Evolutionary conservation across 92 coral and sea anemone genomes (phyloP), one percentile per base, ranked within the genome.

Genomic region (Pocillopora grandis): DNA sequence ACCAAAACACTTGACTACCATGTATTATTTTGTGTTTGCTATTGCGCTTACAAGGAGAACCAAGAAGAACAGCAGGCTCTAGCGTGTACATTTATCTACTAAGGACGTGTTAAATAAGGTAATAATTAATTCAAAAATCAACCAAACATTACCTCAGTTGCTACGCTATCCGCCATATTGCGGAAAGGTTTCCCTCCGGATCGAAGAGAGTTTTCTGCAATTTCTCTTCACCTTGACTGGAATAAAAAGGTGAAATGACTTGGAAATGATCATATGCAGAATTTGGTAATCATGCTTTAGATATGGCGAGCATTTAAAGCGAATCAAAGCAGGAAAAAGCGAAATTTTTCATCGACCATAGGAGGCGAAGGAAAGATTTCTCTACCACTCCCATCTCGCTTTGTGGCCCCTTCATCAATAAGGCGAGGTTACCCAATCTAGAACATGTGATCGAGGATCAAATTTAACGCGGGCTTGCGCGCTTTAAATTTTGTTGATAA

Each of bases 91-190:
- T 77, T 19, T 10, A 59, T 42, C 42, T 12, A 14, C 19, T 12
- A 80, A 70, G 27, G 5, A 63, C 14, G 65, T 58, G 62, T 15
- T 65, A n/a, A 80, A 70, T 17, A 31, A 42, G 14, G 64, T 80
- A 80, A 42, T 42, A 42, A 80, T 70, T 58, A 80, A 69, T 80
- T 35, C 58, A 70, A 58, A 69, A 57, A 42, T 71, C 49, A 59
- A 63, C 13, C n/a, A 33, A 61, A 61, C 49, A 62, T 16, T 74
- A 83, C 86, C 80, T 83, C 80, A 37, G 58, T 57, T 52, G 71
- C 19, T 62, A 61, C 86, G 62, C 68, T 68, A 75, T 91, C 94
- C 81, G 91, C 94, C 94, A 91, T 91, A 60, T 91, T 91, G 88
- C 71, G 31, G 58, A 21, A 58, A 69, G 52, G 91, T 42, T 79